Percentiles rank a stretch among this genome's conserved stretches.
These are phyloP conservation scores for Acleris holmiana DNA, from an alignment of 2,888 invertebrate species.

Conservation along the genomic window DNA sequence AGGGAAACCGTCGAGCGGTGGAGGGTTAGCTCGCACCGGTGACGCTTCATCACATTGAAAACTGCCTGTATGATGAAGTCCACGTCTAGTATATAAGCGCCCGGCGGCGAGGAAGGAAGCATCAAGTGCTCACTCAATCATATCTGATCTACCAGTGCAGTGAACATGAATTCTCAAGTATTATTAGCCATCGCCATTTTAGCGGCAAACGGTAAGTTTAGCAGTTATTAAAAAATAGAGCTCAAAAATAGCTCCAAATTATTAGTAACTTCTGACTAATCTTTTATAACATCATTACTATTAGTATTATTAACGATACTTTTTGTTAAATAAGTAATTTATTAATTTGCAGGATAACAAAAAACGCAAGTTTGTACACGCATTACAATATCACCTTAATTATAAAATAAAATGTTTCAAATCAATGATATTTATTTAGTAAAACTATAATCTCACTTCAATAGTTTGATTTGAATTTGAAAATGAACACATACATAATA, in stretches of 20 bases:
- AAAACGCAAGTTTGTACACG: neutral
- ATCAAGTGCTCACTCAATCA: slow-evolving; percentile 54
- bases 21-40: slow-evolving; percentile 73
- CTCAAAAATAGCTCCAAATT: neutral
- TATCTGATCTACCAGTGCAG: slow-evolving; percentile 45
- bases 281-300: too few species aligned
- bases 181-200: slow-evolving; percentile 59
- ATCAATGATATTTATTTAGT: too few species aligned
- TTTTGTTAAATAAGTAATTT: neutral
- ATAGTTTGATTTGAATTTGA: too few species aligned
- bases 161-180: slow-evolving; percentile 58
- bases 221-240: neutral
- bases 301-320: neutral
- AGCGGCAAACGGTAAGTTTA: slow-evolving; percentile 62
- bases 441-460: too few species aligned
- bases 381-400: neutral
- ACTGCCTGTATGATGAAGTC: slow-evolving; percentile 63
- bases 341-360: neutral
- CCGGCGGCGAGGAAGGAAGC: slow-evolving; percentile 66
- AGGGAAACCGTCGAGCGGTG: slow-evolving; percentile 19
- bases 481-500: too few species aligned
- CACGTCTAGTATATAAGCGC: slow-evolving; percentile 78
- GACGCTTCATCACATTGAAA: slow-evolving; percentile 77
- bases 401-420: too few species aligned
- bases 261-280: too few species aligned